Base-by-base conservation (phyloP, 2,113 vertebrate species). In the Cephalopholis sonnerati region DNA sequence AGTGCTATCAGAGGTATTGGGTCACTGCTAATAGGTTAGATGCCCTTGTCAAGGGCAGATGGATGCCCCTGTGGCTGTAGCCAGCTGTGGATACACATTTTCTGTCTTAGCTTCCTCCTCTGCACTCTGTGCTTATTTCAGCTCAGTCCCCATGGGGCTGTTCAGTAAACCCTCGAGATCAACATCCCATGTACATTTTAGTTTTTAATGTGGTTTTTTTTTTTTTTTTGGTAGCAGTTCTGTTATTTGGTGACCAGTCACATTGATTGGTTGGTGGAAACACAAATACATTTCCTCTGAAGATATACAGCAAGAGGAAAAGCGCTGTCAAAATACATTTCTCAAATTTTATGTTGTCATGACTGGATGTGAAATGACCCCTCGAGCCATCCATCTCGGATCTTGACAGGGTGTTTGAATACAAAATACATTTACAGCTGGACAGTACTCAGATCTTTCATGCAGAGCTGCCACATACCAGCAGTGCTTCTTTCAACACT, bases 401-500 rank as follows among this genome's bases (percentile, higher is more conserved):
- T 75, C 61, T 67, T 87, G 91, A 93, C 91, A 88, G 72, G 74
- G 67, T 82, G 77, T 84, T 84, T 87, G 86, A 89, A 91, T 82
- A 87, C 71, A 76, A 85, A 90, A 90, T 87, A 75, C 77, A 88
- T 92, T 74, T 85, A 66, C 76, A 83, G 82, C 84, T 64, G 76
- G 77, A 69, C 78, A 70, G 75, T 61, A 51, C 74, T 89, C 72
- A 78, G 63, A 87, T 87, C 51, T 73, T 90, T 92, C 86, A 83
- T 84, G 79, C 85, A 54, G 79, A 85, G 88, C 86, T 89, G 92
- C 70, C 68, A 92, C 86, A 93, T 92, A 64, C 86, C 92, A 87
- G 77, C 20, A 53, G 58, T 50, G 44, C 82, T 89, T 81, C 62
- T 86, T 91, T 87, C 79, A 82, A 77, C 71, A n/a, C 59, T 72